A percentile compares a stretch with the other conserved stretches of the same genome.
Conservation (phyloP, 2,797 vertebrate genomes). For the Phoebastria nigripes region DNA sequence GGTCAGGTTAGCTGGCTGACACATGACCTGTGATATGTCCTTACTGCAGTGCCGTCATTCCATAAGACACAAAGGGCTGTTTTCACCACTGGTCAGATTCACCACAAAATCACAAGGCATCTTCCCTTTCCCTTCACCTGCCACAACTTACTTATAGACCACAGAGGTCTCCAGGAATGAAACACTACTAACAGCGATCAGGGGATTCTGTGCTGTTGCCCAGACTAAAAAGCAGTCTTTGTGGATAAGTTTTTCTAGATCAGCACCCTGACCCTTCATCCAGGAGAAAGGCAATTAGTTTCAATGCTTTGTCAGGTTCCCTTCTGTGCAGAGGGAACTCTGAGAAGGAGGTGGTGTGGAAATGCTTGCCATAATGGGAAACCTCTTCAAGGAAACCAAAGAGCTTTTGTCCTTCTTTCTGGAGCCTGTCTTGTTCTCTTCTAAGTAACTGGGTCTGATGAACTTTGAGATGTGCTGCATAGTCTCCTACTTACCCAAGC, state of each 20-base stretch:
- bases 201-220: neutral
- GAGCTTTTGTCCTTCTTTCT: neutral
- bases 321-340: neutral
- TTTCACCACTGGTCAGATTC: neutral
- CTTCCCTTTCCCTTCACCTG: neutral
- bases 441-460: neutral
- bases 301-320: neutral
- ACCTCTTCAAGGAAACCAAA: neutral
- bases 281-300: neutral
- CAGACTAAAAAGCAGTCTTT: neutral
- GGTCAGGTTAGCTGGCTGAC: neutral
- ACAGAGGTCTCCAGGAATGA: neutral
- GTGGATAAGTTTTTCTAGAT: neutral
- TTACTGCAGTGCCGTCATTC: neutral
- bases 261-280: neutral
- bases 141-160: neutral
- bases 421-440: neutral
- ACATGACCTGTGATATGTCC: rapidly evolving
- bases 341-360: neutral
- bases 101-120: neutral
- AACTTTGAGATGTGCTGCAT: neutral
- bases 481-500: neutral
- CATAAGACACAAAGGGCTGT: rapidly evolving
- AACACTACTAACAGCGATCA: neutral
- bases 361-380: neutral